These are phyloP conservation scores for Henricia sp. DNA, from an alignment of 53 echinoderm and acorn worm genomes.

Conservation along the genomic window DNA sequence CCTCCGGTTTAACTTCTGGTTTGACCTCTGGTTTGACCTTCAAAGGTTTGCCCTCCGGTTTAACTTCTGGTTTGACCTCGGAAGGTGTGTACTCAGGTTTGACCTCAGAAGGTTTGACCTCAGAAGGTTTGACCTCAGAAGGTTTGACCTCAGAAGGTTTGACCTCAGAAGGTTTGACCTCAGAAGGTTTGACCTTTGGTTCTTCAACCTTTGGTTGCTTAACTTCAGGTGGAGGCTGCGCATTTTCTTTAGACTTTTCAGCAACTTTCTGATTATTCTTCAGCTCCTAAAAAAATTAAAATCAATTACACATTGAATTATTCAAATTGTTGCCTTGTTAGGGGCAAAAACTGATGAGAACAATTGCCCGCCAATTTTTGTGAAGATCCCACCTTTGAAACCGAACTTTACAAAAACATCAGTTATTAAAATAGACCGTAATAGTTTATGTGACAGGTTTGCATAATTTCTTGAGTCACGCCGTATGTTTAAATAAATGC, in stretches of 20 bases:
- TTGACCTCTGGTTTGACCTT: slow-evolving; percentile 30
- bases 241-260: slow-evolving; percentile 4
- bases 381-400: too few relatives aligned
- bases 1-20: slow-evolving; percentile 1
- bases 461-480: too few relatives aligned
- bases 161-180: slow-evolving; percentile 30
- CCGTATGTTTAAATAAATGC: too few relatives aligned
- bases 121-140: slow-evolving; percentile 7
- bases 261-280: slow-evolving; percentile 59
- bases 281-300: slow-evolving; percentile 62
- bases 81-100: slow-evolving; percentile 11
- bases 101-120: slow-evolving; percentile 29
- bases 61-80: slow-evolving; percentile 4
- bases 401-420: too few relatives aligned
- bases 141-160: slow-evolving; percentile 38
- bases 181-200: slow-evolving; percentile 32
- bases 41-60: slow-evolving; percentile 1
- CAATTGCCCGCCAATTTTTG: too few relatives aligned
- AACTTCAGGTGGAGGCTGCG: slow-evolving; percentile 9
- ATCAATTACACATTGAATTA: neutral
- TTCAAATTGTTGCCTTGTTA: neutral
- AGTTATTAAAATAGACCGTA: too few relatives aligned
- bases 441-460: too few relatives aligned
- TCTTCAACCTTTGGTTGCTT: slow-evolving; percentile 3
- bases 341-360: too few relatives aligned